Percentiles rank a stretch among this genome's conserved stretches.
These are phyloP conservation scores for Mycetomoellerius zeteki DNA, from an alignment of 1,140 invertebrate genomes.

Conservation along the genomic window DNA sequence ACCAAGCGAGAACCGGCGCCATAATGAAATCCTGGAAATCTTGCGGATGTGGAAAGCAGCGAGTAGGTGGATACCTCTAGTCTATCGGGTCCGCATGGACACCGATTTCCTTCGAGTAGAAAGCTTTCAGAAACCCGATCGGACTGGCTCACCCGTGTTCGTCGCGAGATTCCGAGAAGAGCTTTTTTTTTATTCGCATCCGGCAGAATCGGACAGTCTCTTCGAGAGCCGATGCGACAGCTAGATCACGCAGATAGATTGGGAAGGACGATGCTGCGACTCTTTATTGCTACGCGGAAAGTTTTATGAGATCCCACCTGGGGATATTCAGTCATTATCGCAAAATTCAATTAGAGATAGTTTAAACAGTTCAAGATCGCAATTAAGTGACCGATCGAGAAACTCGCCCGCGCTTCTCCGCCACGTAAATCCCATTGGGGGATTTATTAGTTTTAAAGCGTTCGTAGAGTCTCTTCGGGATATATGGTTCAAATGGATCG, in stretches of 20 bases:
- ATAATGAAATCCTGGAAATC: conserved; percentile 76
- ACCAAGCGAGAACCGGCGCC: conserved; percentile 58
- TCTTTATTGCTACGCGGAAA: conserved; percentile 52
- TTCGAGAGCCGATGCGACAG: background rate
- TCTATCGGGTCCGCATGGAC: conserved; percentile 35
- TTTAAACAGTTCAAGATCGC: conserved; percentile 54
- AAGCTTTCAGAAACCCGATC: conserved; percentile 61
- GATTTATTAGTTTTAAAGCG: conserved; percentile 50
- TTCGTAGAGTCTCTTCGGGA: background rate
- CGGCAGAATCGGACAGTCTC: background rate
- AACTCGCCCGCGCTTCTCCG: background rate
- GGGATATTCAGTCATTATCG: conserved; percentile 52
- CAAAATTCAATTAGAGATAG: conserved; percentile 58
- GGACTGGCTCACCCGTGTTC: conserved; percentile 2
- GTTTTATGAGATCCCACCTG: conserved; percentile 53
- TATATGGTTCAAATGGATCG: background rate
- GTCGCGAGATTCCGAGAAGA: conserved; percentile 39
- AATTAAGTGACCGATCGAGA: conserved; percentile 48
- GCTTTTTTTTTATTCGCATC: background rate
- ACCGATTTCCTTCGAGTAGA: conserved; percentile 63
- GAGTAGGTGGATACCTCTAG: conserved; percentile 52
- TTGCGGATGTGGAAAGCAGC: conserved; percentile 43
- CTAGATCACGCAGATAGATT: conserved; percentile 42
- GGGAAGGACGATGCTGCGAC: background rate
- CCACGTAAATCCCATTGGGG: conserved; percentile 8